Conservation (phyloP, 1,140 invertebrate genomes). For the Philotrypesis tridentata region DNA sequence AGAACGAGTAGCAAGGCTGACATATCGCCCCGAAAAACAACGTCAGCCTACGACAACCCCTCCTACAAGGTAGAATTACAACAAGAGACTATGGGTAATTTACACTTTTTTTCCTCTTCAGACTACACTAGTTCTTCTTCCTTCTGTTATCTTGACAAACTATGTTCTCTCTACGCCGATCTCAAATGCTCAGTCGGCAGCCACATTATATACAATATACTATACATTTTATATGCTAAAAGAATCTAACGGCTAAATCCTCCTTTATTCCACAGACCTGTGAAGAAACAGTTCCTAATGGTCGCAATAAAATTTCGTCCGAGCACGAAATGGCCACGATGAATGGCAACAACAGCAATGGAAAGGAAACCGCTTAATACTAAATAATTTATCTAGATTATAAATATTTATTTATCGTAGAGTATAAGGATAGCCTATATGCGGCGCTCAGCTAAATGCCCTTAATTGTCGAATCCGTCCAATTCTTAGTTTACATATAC, state of each 20-base stretch:
- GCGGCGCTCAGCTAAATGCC: slow-evolving; percentile 39
- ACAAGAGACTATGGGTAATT: slow-evolving; percentile 91
- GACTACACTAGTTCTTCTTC: slow-evolving; percentile 19
- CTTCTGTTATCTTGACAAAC: neutral
- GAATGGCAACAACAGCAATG: slow-evolving; percentile 57
- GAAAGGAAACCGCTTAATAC: slow-evolving; percentile 63
- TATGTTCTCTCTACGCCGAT: slow-evolving; percentile 2
- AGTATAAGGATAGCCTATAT: slow-evolving; percentile 19
- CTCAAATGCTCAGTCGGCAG: no score
- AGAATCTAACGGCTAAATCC: neutral
- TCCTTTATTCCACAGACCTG: slow-evolving; percentile 63
- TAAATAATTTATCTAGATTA: slow-evolving; percentile 62
- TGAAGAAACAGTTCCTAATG: slow-evolving; percentile 67
- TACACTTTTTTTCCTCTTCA: slow-evolving; percentile 60
- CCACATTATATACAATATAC: no score
- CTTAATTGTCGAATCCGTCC: slow-evolving; percentile 54
- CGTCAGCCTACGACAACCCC: slow-evolving; percentile 92
- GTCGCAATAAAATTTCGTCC: slow-evolving; percentile 60
- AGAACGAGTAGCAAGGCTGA: slow-evolving; percentile 78
- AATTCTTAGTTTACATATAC: slow-evolving; percentile 50
- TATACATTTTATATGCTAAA: no score
- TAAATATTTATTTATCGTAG: slow-evolving; percentile 52
- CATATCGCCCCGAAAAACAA: slow-evolving; percentile 80
- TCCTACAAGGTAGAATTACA: slow-evolving; percentile 95
- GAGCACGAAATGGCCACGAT: slow-evolving; percentile 70